Conservation (phyloP, 2,113 vertebrate species). For the Morone chrysops region DNA sequence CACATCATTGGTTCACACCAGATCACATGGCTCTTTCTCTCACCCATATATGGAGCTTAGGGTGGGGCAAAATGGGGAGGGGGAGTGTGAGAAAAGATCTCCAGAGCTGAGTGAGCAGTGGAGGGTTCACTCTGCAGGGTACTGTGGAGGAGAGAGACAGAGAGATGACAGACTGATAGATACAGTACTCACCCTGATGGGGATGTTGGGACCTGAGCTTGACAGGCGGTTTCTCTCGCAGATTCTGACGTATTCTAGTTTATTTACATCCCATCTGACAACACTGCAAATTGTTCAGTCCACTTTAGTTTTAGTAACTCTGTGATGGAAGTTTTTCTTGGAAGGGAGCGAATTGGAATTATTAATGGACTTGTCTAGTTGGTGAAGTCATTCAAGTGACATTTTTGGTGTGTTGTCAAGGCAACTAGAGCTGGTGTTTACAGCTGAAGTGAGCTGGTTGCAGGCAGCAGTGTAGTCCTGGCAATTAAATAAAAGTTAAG, state of each 20-base stretch:
- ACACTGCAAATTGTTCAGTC: not conserved
- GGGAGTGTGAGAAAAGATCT: constrained; percentile 41
- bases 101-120: constrained; percentile 40
- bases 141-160: constrained; percentile 58
- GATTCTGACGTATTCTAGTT: not conserved
- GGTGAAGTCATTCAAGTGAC: not conserved
- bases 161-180: constrained; percentile 11
- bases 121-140: constrained; percentile 72
- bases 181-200: not conserved
- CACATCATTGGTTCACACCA: constrained; percentile 81
- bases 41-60: constrained; percentile 82
- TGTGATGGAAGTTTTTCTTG: constrained; percentile 29
- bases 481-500: constrained; percentile 11
- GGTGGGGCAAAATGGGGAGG: constrained; percentile 63
- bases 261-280: not conserved
- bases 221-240: not conserved
- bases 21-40: constrained; percentile 88
- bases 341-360: constrained; percentile 15
- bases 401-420: not conserved
- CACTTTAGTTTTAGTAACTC: not conserved
- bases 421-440: constrained; percentile 7
- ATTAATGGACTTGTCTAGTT: not conserved
- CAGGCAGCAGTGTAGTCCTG: constrained; percentile 7
- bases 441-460: not conserved
- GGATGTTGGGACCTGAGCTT: not conserved